Evolutionary conservation across 2,888 invertebrate species (phyloP), one percentile per base, ranked within the genome.

Genomic region (Sphaerophoria rueppellii): DNA sequence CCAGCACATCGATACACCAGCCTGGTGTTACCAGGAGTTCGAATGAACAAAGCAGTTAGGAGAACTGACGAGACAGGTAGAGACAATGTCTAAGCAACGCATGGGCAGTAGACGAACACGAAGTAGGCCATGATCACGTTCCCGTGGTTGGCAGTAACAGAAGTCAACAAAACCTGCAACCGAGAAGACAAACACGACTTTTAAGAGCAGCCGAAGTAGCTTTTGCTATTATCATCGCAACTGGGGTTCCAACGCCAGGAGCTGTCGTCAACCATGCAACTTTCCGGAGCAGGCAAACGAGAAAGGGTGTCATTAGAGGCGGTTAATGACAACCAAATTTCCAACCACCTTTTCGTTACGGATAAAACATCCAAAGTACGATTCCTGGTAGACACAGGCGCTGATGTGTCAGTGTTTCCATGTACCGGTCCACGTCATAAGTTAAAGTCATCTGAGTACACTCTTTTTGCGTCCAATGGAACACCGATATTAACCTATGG

Each of bases 311-410:
- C 43, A 63, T 73, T 75, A 11, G 43, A 12, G 74, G 24, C 50
- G 75, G 75, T 58, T 2, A 58, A 52, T 67, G 75, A 67, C 58
- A 58, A 12, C 43, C 58, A 50, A 58, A 40, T 37, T 14, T 67
- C 34, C 40, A 75, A 34, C 40, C 50, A 67, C 5, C 58, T 58
- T 14, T 75, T 58, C 11, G 16, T 69, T 7, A 50, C 43, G 11
- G 34, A 50, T 14, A 67, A 52, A 48, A 37, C 16, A 0, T 16
- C 46, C 12, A 48, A 58, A 50, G 35, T 12, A 9, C 37, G n/a
- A 24, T 52, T 60, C 57, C 48, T 58, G 52, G 50, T 61, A 54
- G 50, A 54, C 6, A 61, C 61, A 6, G 72, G 72, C 16, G 40
- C 60, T 4, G 75, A 73, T 4, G 32, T 74, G 16, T 65, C 57